Conservation (phyloP, 2,888 invertebrate species). For the Dilophus febrilis region DNA sequence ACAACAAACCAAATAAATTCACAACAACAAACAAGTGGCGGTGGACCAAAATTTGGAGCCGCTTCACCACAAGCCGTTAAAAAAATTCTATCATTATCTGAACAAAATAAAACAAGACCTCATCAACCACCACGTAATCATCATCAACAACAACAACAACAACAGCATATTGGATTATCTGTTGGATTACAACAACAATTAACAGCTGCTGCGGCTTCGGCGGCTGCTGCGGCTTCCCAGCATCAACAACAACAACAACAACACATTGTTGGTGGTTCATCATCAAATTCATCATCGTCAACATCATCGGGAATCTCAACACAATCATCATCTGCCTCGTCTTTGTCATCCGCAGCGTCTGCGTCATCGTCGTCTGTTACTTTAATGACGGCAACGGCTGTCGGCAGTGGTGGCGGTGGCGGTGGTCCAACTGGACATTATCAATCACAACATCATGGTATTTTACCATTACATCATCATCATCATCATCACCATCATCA, state of each 20-base stretch:
- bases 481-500: slow-evolving; percentile 15
- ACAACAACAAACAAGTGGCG: slow-evolving; percentile 16
- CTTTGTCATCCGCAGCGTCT: slow-evolving; percentile 27
- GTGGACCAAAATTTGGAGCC: slow-evolving; percentile 54
- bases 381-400: slow-evolving; percentile 41
- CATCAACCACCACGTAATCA: too few relatives aligned
- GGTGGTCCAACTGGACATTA: too few relatives aligned
- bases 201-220: too few relatives aligned
- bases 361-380: slow-evolving; percentile 37
- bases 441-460: too few relatives aligned
- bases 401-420: background rate
- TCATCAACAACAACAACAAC: too few relatives aligned
- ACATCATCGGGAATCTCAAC: slow-evolving; percentile 59
- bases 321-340: slow-evolving; percentile 58
- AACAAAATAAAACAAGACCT: slow-evolving; percentile 72
- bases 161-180: slow-evolving; percentile 30
- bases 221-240: slow-evolving; percentile 77
- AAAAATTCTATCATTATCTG: slow-evolving; percentile 82
- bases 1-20: background rate
- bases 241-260: too few relatives aligned
- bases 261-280: slow-evolving; percentile 22
- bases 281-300: too few relatives aligned
- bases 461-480: slow-evolving; percentile 6
- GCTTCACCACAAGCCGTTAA: slow-evolving; percentile 95
- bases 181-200: too few relatives aligned